Evolutionary conservation across 2,797 vertebrate genomes (phyloP).

Genomic region (Tapera naevia): DNA sequence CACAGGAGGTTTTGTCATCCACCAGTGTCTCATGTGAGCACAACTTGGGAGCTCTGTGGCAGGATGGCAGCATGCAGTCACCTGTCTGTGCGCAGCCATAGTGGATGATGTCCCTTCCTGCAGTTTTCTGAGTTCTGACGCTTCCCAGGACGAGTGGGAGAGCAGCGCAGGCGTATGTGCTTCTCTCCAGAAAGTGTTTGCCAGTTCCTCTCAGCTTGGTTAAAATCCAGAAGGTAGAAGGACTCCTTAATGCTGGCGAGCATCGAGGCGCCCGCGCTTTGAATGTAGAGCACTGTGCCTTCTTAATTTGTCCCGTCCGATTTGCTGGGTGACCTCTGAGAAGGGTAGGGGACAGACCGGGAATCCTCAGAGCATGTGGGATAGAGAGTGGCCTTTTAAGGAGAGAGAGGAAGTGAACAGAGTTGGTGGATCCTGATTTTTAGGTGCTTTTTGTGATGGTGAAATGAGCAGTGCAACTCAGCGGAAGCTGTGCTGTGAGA

Average conservation of each 20-base stretch:
- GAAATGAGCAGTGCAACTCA: accelerated
- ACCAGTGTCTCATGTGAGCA: not conserved
- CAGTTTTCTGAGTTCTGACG: not conserved
- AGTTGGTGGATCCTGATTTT: not conserved
- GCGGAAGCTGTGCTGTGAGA: not conserved
- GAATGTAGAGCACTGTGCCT: slow-evolving; percentile 53
- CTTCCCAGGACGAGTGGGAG: not conserved
- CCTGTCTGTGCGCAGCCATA: accelerated
- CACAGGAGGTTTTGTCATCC: not conserved
- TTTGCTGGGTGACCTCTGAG: not conserved
- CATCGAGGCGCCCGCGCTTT: accelerated
- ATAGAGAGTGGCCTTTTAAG: not conserved
- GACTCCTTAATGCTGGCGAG: accelerated
- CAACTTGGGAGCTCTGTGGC: not conserved
- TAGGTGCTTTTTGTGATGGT: not conserved
- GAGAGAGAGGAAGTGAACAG: not conserved
- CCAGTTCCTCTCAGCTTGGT: not conserved
- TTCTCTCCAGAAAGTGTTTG: not conserved
- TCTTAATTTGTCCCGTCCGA: not conserved
- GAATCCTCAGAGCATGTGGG: not conserved
- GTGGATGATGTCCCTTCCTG: not conserved
- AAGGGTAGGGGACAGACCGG: not conserved
- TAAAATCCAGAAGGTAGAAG: not conserved
- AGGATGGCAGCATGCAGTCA: not conserved
- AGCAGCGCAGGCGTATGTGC: accelerated